phyloP scores from a whole-genome alignment of 2,797 vertebrate genomes.

The Notamacropus eugenii region DNA sequence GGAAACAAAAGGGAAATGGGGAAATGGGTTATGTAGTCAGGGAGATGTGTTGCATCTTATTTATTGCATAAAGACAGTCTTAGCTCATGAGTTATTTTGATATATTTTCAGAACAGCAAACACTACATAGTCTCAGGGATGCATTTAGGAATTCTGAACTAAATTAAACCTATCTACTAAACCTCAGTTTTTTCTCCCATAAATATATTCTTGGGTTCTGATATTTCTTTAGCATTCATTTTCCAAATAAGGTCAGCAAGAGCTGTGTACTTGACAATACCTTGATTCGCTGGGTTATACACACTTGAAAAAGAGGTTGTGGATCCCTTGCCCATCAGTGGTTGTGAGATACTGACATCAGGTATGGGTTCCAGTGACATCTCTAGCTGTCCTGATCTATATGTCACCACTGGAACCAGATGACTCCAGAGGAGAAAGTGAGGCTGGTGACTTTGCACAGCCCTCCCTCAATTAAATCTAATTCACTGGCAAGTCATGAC shows the following conservation, averaged over 20 bases:
- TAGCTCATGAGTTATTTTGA: not conserved
- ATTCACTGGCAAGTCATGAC: too few relatives aligned
- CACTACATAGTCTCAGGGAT: not conserved
- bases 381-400: too few relatives aligned
- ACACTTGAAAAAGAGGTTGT: not conserved
- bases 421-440: too few relatives aligned
- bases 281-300: not conserved
- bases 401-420: too few relatives aligned
- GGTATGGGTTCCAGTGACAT: not conserved
- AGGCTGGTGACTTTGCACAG: too few relatives aligned
- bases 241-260: not conserved
- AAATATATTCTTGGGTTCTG: not conserved
- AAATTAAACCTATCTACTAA: not conserved
- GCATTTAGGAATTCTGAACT: not conserved
- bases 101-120: constrained; percentile 14
- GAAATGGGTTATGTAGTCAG: not conserved
- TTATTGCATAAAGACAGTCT: not conserved
- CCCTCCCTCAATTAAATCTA: too few relatives aligned
- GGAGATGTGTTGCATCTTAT: not conserved
- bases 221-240: not conserved
- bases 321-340: not conserved
- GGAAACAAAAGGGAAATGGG: not conserved
- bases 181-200: not conserved
- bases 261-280: not conserved
- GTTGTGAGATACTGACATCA: not conserved